phyloP scores from a whole-genome alignment of 1,140 invertebrate species.

The Neodiprion pinetum region DNA sequence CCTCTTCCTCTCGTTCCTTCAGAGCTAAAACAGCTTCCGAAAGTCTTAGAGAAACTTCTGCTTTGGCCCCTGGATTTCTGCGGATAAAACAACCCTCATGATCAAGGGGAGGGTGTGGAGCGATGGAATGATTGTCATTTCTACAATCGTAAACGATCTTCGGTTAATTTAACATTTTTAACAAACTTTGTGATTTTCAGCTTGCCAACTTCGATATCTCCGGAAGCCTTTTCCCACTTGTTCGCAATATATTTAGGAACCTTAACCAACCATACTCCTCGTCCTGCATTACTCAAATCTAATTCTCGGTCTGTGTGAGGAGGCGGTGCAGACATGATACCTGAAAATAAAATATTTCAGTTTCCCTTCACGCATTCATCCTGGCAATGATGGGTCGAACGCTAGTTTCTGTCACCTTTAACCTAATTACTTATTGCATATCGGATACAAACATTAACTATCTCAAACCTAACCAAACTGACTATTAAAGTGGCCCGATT shows the following conservation, averaged over 20 bases:
- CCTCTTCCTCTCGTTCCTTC: constrained; percentile 73
- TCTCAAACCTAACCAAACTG: too few relatives aligned
- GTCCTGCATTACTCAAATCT: constrained; percentile 85
- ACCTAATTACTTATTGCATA: too few relatives aligned
- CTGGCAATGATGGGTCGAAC: too few relatives aligned
- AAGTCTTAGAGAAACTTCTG: constrained; percentile 74
- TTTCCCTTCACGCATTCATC: too few relatives aligned
- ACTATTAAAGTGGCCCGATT: too few relatives aligned
- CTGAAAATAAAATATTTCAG: too few relatives aligned
- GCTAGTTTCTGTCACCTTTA: too few relatives aligned
- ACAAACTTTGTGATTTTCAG: constrained; percentile 76
- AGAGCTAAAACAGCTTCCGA: constrained; percentile 75
- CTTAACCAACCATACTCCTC: constrained; percentile 96
- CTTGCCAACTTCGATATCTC: constrained; percentile 80
- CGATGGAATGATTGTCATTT: not conserved
- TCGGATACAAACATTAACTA: too few relatives aligned
- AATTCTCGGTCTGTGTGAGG: constrained; percentile 76
- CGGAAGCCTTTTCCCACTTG: constrained; percentile 85
- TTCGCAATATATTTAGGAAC: constrained; percentile 95
- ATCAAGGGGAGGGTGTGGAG: too few relatives aligned
- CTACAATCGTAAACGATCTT: not conserved
- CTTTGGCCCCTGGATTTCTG: constrained; percentile 69
- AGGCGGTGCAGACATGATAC: constrained; percentile 40
- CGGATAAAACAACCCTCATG: constrained; percentile 8
- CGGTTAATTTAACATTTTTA: constrained; percentile 15